Conservation (phyloP, 2,113 vertebrate genomes). For the Oreochromis tanganicae region DNA sequence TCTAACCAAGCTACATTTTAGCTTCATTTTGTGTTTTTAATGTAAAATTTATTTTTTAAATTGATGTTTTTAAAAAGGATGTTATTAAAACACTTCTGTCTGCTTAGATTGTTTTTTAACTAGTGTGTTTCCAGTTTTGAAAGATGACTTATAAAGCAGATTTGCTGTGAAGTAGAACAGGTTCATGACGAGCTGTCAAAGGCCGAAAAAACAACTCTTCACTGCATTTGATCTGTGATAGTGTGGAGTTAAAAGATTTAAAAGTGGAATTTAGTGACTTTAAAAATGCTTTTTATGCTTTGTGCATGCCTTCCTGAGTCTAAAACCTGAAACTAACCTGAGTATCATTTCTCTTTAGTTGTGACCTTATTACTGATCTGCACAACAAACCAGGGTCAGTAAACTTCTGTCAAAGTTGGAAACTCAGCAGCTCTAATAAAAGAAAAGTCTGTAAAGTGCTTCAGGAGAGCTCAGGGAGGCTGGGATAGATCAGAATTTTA, state of each 20-base stretch:
- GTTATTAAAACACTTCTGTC: neutral
- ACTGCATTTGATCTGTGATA: too few relatives aligned
- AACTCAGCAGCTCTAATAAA: neutral
- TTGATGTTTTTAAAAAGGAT: accelerated
- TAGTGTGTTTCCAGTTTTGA: accelerated
- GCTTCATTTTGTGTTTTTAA: accelerated
- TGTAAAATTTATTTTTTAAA: accelerated
- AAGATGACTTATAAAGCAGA: too few relatives aligned
- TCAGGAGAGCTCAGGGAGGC: accelerated
- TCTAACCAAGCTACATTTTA: accelerated
- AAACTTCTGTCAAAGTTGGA: neutral
- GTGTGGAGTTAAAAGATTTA: accelerated
- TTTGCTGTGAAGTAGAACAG: too few relatives aligned
- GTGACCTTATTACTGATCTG: neutral
- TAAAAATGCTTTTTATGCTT: accelerated
- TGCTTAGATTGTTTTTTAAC: accelerated
- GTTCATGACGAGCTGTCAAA: too few relatives aligned
- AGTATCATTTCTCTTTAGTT: neutral
- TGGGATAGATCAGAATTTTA: neutral
- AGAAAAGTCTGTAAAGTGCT: neutral
- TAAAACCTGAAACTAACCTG: accelerated
- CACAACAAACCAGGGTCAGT: neutral
- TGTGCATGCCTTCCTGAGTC: accelerated
- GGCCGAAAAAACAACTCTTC: too few relatives aligned
- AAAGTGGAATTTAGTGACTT: neutral